Evolutionary conservation across 2,888 invertebrate genomes (phyloP), one percentile per base, ranked within the genome.

Genomic region (Rhynchonema sp.): DNA sequence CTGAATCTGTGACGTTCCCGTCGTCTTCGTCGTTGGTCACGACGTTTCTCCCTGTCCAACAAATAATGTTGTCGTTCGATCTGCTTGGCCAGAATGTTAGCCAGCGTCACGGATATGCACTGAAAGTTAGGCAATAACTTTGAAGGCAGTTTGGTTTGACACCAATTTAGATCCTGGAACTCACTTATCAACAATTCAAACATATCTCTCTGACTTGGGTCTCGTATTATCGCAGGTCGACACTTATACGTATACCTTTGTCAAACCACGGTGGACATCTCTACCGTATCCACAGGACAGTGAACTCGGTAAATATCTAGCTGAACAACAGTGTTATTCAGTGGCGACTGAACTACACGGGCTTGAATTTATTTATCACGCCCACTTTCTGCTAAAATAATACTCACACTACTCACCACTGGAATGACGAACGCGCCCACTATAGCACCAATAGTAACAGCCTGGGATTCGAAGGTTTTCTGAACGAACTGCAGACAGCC

Each of bases 381-480:
- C n/a, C n/a, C n/a, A n/a, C n/a, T n/a, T n/a, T n/a, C n/a, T n/a
- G n/a, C n/a, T n/a, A n/a, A n/a, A n/a, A n/a, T n/a, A n/a, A n/a
- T n/a, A n/a, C n/a, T n/a, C n/a, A n/a, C n/a, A n/a, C n/a, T n/a
- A 62, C 70, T 65, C 61, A 72, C 72, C 62, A 71, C 72, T 9
- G 72, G 72, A 20, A 71, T 61, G 53, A 72, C 66, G 17, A 72
- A 62, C 13, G 68, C 64, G 13, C 70, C 70, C 1, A 72, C 71
- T 26, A 67, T 62, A 25, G 67, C 66, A 46, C 71, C 72, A 52
- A 72, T 66, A 58, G 69, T 70, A 46, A 73, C 65, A 1, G 72
- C 72, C 58, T 73, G 67, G 1, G 64, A 64, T 59, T 72, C 72
- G 62, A 72, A 72, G 17, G 69, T 61, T 13, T 63, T 61, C 56